These are phyloP conservation scores for Tenodera sinensis DNA, from an alignment of 2,888 invertebrate genomes.

Conservation along the genomic window DNA sequence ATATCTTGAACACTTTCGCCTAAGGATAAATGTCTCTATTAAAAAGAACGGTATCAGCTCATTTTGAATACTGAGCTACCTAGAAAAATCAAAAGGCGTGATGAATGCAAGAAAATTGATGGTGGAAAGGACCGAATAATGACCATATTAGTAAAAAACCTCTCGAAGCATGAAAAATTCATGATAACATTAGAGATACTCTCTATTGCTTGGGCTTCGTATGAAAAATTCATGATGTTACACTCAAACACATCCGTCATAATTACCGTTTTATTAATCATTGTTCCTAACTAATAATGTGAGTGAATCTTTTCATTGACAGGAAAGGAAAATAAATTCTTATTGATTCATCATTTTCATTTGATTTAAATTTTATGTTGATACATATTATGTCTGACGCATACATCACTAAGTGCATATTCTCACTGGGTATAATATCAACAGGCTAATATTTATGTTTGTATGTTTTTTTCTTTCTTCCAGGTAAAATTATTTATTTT, in stretches of 20 bases:
- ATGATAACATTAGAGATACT: background rate
- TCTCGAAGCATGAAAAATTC: background rate
- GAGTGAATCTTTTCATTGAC: background rate
- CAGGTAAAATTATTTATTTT: no score
- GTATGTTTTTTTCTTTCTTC: no score
- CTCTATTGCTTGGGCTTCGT: no score
- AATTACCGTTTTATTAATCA: background rate
- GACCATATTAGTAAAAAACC: background rate
- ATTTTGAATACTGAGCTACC: background rate
- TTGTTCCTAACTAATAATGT: background rate
- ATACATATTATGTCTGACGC: no score
- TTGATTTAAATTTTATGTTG: no score
- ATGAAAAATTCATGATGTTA: background rate
- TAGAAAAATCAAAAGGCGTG: background rate
- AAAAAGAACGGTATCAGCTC: background rate
- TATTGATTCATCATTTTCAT: background rate
- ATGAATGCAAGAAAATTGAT: background rate
- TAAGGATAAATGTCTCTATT: background rate
- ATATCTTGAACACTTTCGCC: background rate
- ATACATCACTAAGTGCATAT: no score
- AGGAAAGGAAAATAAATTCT: background rate
- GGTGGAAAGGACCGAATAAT: background rate
- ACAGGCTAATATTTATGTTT: no score
- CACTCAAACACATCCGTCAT: background rate
- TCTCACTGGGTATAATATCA: no score